phyloP scores from a whole-genome alignment of 2,113 vertebrate species.

The Epinephelus moara region DNA sequence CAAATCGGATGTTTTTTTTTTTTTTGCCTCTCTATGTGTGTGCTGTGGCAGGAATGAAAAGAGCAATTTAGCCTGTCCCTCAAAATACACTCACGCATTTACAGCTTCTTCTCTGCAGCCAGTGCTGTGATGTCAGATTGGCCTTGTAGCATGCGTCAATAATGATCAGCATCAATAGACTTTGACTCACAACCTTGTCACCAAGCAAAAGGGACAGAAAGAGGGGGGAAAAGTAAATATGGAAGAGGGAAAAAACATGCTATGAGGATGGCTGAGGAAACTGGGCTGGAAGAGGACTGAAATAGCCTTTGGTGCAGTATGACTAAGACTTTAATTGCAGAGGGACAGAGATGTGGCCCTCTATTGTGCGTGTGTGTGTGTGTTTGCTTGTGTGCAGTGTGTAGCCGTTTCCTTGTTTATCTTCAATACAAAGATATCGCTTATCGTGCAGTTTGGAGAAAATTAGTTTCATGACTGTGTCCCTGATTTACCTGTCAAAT shows the following conservation, averaged over 20 bases:
- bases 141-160: slow-evolving; percentile 25
- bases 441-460: slow-evolving; percentile 34
- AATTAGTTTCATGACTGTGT: slow-evolving; percentile 28
- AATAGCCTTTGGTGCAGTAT: slow-evolving; percentile 73
- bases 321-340: slow-evolving; percentile 77
- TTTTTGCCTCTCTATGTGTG: slow-evolving; percentile 7
- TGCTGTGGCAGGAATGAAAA: slow-evolving; percentile 23
- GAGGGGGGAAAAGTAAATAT: not conserved
- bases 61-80: slow-evolving; percentile 10
- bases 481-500: slow-evolving; percentile 41
- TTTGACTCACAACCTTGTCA: slow-evolving; percentile 48
- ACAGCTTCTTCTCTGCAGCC: not conserved
- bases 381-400: slow-evolving; percentile 23
- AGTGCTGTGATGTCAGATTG: slow-evolving; percentile 10
- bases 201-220: slow-evolving; percentile 26
- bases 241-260: slow-evolving; percentile 15
- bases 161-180: slow-evolving; percentile 39
- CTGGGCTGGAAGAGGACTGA: slow-evolving; percentile 64
- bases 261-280: slow-evolving; percentile 56
- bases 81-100: slow-evolving; percentile 21
- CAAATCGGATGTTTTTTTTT: slow-evolving; percentile 28
- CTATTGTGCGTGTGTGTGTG: slow-evolving; percentile 48
- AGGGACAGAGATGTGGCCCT: slow-evolving; percentile 66
- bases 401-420: slow-evolving; percentile 50
- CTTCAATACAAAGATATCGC: slow-evolving; percentile 36